These are phyloP conservation scores for Drosophila nasuta DNA, from an alignment of 1,140 invertebrate species.

Conservation along the genomic window DNA sequence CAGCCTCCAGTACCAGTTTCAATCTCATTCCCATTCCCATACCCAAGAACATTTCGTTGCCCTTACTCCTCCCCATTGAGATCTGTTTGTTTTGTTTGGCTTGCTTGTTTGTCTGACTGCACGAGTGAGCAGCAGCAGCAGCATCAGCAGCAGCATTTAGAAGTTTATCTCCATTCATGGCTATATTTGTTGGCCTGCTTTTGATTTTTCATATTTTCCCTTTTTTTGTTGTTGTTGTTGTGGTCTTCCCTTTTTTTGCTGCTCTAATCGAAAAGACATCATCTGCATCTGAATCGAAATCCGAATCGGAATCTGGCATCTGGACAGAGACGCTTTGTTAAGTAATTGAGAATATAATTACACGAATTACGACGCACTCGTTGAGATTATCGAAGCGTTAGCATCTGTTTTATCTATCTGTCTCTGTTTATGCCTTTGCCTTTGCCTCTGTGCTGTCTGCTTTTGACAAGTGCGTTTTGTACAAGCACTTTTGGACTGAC, in stretches of 20 bases:
- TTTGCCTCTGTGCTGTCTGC: slow-evolving; percentile 30
- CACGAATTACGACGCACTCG: slow-evolving; percentile 75
- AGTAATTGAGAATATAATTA: slow-evolving; percentile 84
- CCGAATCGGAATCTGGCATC: slow-evolving; percentile 28
- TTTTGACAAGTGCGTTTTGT: slow-evolving; percentile 66
- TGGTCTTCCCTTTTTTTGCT: too few relatives aligned
- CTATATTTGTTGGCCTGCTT: slow-evolving; percentile 68
- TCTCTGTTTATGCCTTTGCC: not conserved
- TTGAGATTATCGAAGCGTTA: slow-evolving; percentile 62
- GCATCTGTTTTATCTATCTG: slow-evolving; percentile 70
- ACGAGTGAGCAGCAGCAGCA: slow-evolving; percentile 57
- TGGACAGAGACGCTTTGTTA: slow-evolving; percentile 34
- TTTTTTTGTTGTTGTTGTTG: not conserved
- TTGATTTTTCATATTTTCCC: slow-evolving; percentile 60
- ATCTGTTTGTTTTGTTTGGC: slow-evolving; percentile 40
- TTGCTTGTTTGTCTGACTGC: slow-evolving; percentile 55
- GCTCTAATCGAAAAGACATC: slow-evolving; percentile 58
- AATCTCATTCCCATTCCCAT: slow-evolving; percentile 22
- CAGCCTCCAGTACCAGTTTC: slow-evolving; percentile 12
- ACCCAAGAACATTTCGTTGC: slow-evolving; percentile 12
- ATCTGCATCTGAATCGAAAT: slow-evolving; percentile 43
- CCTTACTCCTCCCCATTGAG: slow-evolving; percentile 3
- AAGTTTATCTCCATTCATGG: slow-evolving; percentile 71
- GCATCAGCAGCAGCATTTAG: slow-evolving; percentile 59
- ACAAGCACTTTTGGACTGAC: slow-evolving; percentile 19